These are phyloP conservation scores for Tauraco erythrolophus DNA, from an alignment of 2,113 vertebrate genomes.

Conservation along the genomic window DNA sequence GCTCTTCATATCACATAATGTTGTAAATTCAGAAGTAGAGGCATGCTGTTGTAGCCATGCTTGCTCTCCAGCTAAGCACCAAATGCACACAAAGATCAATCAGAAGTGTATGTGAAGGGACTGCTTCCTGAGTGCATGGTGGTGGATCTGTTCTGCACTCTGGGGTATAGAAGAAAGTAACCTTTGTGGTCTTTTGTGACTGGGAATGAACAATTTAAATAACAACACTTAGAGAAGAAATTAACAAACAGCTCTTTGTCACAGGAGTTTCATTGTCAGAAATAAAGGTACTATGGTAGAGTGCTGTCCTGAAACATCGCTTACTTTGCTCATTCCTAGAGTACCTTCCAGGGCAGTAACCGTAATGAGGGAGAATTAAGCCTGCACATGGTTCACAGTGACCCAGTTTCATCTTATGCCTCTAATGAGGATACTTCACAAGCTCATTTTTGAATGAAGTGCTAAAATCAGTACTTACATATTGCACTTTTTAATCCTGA, in stretches of 20 bases:
- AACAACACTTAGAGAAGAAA: neutral
- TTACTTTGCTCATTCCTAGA: rapidly evolving
- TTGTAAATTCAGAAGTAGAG: neutral
- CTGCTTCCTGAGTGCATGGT: rapidly evolving
- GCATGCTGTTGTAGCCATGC: neutral
- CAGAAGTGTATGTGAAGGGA: rapidly evolving
- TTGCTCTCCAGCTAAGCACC: neutral
- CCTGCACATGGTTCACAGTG: neutral
- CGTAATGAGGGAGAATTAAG: neutral
- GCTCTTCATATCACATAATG: neutral
- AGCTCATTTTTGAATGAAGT: neutral
- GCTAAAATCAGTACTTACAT: neutral
- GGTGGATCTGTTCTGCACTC: neutral
- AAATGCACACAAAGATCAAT: neutral
- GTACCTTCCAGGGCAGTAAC: neutral
- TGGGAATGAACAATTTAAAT: neutral
- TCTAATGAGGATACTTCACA: neutral
- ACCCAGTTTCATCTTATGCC: neutral
- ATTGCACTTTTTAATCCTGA: neutral
- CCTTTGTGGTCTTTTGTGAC: neutral
- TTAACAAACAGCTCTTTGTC: neutral
- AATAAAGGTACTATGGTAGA: neutral
- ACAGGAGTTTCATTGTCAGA: neutral
- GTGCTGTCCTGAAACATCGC: neutral
- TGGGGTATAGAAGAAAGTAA: neutral